Conservation (phyloP, 2,888 invertebrate species). For the Myopa tessellatipennis region DNA sequence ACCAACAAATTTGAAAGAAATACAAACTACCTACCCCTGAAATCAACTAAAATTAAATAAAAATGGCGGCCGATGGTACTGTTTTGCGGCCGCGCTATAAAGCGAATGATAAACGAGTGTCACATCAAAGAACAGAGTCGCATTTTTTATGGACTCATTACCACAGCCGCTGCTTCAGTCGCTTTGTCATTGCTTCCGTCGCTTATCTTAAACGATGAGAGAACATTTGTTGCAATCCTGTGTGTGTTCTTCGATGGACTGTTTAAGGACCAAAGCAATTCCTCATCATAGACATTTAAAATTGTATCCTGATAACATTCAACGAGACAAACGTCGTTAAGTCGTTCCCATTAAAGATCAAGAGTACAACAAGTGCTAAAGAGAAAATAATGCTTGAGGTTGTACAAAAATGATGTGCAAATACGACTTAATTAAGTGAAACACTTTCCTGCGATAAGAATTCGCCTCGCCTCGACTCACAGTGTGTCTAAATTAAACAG, state of each 20-base stretch:
- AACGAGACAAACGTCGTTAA: too few relatives aligned
- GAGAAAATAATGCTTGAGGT: too few relatives aligned
- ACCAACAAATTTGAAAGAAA: slow-evolving; percentile 9
- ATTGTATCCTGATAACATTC: too few relatives aligned
- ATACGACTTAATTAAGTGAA: slow-evolving; percentile 44
- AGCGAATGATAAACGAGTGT: background rate
- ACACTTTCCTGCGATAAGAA: slow-evolving; percentile 36
- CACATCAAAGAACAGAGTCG: slow-evolving; percentile 22
- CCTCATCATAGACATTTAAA: too few relatives aligned
- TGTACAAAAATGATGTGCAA: background rate
- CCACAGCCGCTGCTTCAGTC: slow-evolving; percentile 6
- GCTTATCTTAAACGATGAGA: slow-evolving; percentile 9
- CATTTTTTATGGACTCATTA: slow-evolving; percentile 31
- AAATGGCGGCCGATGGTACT: slow-evolving; percentile 14
- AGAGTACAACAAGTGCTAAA: too few relatives aligned
- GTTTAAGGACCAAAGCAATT: too few relatives aligned
- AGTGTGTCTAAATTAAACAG: too few relatives aligned
- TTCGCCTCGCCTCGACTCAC: background rate
- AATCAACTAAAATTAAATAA: background rate
- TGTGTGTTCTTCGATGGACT: too few relatives aligned
- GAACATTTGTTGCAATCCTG: background rate
- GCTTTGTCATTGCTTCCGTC: slow-evolving; percentile 9
- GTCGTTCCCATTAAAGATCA: too few relatives aligned
- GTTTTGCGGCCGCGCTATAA: background rate
- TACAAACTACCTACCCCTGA: background rate